These are phyloP conservation scores for Pseudorhombus dupliciocellatus DNA, from an alignment of 2,113 vertebrate genomes.

Conservation along the genomic window DNA sequence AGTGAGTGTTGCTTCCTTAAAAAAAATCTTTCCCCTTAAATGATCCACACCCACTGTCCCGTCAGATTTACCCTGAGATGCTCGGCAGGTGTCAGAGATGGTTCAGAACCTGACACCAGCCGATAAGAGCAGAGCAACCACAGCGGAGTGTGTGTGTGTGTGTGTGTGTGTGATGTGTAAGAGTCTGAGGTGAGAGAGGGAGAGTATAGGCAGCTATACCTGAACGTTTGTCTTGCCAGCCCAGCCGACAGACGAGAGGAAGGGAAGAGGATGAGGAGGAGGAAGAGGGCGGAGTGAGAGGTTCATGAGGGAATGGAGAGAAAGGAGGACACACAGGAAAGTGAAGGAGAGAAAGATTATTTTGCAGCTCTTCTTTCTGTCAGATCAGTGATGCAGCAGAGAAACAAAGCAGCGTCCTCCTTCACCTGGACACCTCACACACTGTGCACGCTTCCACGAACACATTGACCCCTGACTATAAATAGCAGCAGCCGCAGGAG, in stretches of 20 bases:
- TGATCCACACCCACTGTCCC: not conserved
- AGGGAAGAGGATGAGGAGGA: conserved; percentile 40
- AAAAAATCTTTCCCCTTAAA: too few species aligned
- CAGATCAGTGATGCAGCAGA: not conserved
- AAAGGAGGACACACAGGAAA: conserved; percentile 66
- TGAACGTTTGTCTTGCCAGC: conserved; percentile 79
- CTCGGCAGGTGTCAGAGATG: not conserved
- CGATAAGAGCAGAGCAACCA: conserved; percentile 45
- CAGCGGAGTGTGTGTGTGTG: conserved; percentile 48
- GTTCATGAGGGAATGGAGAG: conserved; percentile 53
- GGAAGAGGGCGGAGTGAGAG: conserved; percentile 52
- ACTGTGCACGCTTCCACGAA: conserved; percentile 6
- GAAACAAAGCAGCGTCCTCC: conserved; percentile 11
- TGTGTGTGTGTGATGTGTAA: conserved; percentile 58
- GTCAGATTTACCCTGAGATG: not conserved
- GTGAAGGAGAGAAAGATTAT: conserved; percentile 80
- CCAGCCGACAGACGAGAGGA: conserved; percentile 73
- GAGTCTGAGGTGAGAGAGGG: conserved; percentile 72
- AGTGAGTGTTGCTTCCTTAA: too few species aligned
- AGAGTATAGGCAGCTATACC: conserved; percentile 78
- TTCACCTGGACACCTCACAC: conserved; percentile 41
- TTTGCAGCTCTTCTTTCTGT: conserved; percentile 16
- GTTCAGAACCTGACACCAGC: conserved; percentile 19
- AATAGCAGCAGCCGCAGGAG: conserved; percentile 29
- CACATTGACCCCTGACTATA: conserved; percentile 24